These are phyloP conservation scores for Leucania comma DNA, from an alignment of 2,888 invertebrate species.

Conservation along the genomic window DNA sequence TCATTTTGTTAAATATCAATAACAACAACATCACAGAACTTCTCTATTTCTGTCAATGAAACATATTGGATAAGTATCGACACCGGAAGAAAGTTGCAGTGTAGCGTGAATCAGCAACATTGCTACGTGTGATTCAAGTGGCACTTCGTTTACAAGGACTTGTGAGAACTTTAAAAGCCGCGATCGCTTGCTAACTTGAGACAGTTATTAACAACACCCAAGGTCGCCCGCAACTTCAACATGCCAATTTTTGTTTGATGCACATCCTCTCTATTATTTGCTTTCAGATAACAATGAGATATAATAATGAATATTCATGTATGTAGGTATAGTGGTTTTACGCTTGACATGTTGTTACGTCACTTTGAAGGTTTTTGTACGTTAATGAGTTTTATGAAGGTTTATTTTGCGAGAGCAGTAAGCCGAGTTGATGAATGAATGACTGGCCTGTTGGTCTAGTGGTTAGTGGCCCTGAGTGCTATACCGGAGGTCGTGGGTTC, in stretches of 20 bases:
- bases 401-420: background rate
- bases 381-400: conserved; percentile 6
- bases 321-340: conserved; percentile 32
- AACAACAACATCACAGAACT: too few species aligned
- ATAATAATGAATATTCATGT: conserved; percentile 62
- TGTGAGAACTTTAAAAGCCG: conserved; percentile 1
- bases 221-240: conserved; percentile 62
- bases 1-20: too few species aligned
- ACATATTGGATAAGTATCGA: background rate
- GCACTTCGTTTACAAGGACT: background rate
- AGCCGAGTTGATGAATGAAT: background rate
- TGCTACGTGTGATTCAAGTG: conserved; percentile 7
- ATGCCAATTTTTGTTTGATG: conserved; percentile 68
- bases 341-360: conserved; percentile 34
- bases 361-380: conserved; percentile 32
- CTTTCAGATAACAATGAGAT: conserved; percentile 60
- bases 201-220: conserved; percentile 53
- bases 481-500: too few species aligned
- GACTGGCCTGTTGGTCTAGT: too few species aligned
- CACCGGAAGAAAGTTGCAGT: background rate
- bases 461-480: too few species aligned
- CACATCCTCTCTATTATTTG: conserved; percentile 69
- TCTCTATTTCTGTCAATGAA: background rate
- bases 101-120: conserved; percentile 5
- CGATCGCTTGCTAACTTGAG: conserved; percentile 40